phyloP scores from a whole-genome alignment of 2,888 invertebrate genomes.

The Lasioglossum pauxillum region DNA sequence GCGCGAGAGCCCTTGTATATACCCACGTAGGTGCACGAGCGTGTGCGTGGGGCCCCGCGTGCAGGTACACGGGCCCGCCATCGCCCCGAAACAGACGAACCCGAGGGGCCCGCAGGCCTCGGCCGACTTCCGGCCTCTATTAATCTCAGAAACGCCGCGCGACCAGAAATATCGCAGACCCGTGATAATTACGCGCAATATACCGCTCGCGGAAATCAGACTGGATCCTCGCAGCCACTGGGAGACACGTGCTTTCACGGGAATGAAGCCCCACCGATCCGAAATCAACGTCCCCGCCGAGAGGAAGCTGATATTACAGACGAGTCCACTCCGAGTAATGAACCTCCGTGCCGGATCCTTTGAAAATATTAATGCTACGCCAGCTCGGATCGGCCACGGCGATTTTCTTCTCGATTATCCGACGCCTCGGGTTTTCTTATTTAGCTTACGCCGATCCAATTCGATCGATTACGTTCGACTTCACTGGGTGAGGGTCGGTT shows the following conservation, averaged over 20 bases:
- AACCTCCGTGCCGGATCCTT: not conserved
- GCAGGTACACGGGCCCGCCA: slow-evolving; percentile 56
- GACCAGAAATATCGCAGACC: slow-evolving; percentile 72
- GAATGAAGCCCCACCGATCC: slow-evolving; percentile 23
- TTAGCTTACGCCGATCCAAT: slow-evolving; percentile 1
- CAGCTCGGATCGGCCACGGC: not conserved
- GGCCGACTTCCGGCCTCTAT: slow-evolving; percentile 80
- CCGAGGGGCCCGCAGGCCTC: slow-evolving; percentile 60
- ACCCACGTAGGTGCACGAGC: slow-evolving; percentile 41
- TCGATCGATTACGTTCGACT: slow-evolving; percentile 5
- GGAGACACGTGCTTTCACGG: slow-evolving; percentile 49
- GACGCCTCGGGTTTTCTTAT: not conserved
- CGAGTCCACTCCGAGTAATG: slow-evolving; percentile 15
- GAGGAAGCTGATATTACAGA: not conserved
- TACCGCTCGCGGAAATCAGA: slow-evolving; percentile 62
- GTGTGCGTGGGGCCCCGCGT: slow-evolving; percentile 17
- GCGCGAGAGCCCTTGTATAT: slow-evolving; percentile 69
- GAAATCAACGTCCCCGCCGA: not conserved
- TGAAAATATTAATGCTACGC: slow-evolving; percentile 3
- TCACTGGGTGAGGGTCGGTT: not conserved
- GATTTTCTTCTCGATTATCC: slow-evolving; percentile 8
- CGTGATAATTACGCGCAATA: slow-evolving; percentile 80
- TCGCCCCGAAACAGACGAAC: slow-evolving; percentile 52
- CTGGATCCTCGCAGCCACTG: slow-evolving; percentile 7
- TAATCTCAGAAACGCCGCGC: slow-evolving; percentile 82